Conservation (phyloP, 2,797 vertebrate species). For the Sylvilagus floridanus region DNA sequence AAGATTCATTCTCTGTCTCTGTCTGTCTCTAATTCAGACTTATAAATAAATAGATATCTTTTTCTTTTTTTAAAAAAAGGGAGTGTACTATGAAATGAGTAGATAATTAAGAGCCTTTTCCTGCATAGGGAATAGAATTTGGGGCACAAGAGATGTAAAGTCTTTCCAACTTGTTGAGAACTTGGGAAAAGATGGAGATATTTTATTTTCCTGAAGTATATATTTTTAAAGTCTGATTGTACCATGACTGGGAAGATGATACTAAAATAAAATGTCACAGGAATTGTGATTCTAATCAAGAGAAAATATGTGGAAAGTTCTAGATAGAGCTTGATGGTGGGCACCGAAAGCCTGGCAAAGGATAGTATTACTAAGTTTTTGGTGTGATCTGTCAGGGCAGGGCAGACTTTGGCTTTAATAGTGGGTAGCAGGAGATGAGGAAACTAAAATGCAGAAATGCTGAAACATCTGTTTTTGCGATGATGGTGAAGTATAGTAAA, state of each 20-base stretch:
- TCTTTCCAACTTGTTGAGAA: slow-evolving; percentile 3
- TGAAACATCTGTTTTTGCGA: slow-evolving; percentile 30
- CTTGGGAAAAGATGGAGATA: slow-evolving; percentile 1
- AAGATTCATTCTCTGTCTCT: too few species aligned
- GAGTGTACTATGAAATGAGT: background rate
- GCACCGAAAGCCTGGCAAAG: background rate
- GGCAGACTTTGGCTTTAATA: background rate
- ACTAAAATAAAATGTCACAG: background rate
- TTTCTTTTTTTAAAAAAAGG: too few species aligned
- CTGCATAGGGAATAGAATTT: background rate
- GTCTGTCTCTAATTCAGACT: too few species aligned
- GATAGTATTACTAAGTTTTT: background rate
- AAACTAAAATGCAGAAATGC: background rate
- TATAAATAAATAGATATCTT: too few species aligned
- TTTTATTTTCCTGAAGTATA: slow-evolving; percentile 30
- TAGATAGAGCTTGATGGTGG: background rate
- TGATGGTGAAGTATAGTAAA: background rate
- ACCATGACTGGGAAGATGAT: slow-evolving; percentile 2
- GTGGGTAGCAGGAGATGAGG: background rate
- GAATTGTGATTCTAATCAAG: background rate
- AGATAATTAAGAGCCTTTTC: background rate
- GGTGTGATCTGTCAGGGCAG: background rate
- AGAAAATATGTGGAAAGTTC: background rate
- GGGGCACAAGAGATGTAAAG: background rate
- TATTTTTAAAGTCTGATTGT: background rate